A percentile compares a stretch with the other conserved stretches of the same genome.
These are phyloP conservation scores for Pluvianellus socialis DNA, from an alignment of 2,113 vertebrate species.

Conservation along the genomic window DNA sequence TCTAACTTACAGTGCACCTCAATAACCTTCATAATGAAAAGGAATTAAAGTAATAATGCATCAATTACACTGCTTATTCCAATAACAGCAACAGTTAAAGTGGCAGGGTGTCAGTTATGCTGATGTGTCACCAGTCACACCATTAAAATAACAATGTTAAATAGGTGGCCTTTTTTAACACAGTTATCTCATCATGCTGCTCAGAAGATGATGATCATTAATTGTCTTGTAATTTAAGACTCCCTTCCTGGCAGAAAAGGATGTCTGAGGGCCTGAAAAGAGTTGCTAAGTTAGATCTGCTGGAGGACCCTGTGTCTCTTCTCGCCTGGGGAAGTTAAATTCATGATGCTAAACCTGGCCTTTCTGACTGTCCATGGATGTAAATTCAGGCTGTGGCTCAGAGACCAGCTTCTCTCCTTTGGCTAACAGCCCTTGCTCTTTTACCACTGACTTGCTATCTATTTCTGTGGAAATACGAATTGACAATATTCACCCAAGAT, in stretches of 20 bases:
- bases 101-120: not conserved
- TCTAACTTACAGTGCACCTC: not conserved
- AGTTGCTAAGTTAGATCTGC: not conserved
- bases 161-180: not conserved
- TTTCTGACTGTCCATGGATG: not conserved
- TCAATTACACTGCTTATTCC: not conserved
- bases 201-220: not conserved
- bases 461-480: not conserved
- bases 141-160: slow-evolving; percentile 7
- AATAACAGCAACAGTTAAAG: not conserved
- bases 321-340: not conserved
- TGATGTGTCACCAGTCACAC: not conserved
- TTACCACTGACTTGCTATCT: not conserved
- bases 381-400: not conserved
- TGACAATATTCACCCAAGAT: not conserved
- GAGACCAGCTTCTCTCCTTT: not conserved
- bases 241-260: not conserved
- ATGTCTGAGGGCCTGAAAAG: not conserved
- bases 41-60: slow-evolving; percentile 21
- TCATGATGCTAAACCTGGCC: not conserved
- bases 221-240: not conserved
- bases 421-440: not conserved
- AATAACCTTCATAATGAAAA: slow-evolving; percentile 18
- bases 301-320: not conserved
- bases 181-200: not conserved